Conservation (phyloP, 2,888 invertebrate species). For the Lepidochrysops patricia region DNA sequence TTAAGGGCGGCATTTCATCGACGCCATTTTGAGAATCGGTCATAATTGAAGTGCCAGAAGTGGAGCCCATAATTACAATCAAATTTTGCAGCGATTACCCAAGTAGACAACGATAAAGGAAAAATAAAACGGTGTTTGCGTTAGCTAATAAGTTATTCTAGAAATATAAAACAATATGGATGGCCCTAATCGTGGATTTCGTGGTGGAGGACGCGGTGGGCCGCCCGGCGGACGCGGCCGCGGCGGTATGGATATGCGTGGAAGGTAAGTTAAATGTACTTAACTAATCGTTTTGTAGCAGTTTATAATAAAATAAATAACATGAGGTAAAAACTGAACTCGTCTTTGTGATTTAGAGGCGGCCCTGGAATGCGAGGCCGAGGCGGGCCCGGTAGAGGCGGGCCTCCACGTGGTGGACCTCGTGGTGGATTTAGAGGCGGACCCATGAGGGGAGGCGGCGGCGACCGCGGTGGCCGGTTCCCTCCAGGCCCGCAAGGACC, state of each 20-base stretch:
- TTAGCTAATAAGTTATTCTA: background rate
- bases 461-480: constrained; percentile 57
- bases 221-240: constrained; percentile 56
- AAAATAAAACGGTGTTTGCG: background rate
- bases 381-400: constrained; percentile 40
- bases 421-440: constrained; percentile 62
- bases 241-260: constrained; percentile 65
- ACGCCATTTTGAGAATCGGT: too few species aligned
- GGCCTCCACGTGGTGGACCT: constrained; percentile 49
- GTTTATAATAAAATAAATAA: background rate
- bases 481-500: constrained; percentile 64
- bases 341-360: constrained; percentile 23
- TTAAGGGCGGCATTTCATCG: too few species aligned
- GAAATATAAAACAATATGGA: constrained; percentile 21
- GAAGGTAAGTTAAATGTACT: too few species aligned
- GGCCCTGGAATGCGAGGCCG: constrained; percentile 63
- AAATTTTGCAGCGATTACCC: background rate
- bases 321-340: background rate
- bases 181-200: constrained; percentile 42
- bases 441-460: constrained; percentile 63
- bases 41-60: too few species aligned
- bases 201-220: constrained; percentile 62
- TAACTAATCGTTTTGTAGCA: too few species aligned
- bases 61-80: too few species aligned
- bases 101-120: background rate